A percentile compares a stretch with the other conserved stretches of the same genome.
Evolutionary conservation across 2,113 vertebrate genomes (phyloP).

Genomic region (Protobothrops flavoviridis): DNA sequence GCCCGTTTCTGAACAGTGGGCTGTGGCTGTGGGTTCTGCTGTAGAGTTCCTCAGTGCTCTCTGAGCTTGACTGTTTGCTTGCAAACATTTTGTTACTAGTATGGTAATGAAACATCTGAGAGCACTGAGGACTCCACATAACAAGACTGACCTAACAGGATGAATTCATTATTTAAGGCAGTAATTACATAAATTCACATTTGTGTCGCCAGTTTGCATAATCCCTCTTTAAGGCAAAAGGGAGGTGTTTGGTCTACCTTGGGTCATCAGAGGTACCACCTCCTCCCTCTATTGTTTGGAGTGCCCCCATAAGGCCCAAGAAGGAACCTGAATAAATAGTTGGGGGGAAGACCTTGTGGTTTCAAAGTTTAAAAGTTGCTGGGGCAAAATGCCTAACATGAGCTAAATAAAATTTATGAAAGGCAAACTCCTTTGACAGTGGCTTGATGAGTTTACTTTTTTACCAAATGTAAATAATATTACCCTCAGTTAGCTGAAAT

Average conservation of each 20-base stretch:
- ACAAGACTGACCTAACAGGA: background rate
- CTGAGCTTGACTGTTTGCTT: no score
- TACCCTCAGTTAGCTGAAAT: background rate
- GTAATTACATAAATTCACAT: background rate
- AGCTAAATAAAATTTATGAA: background rate
- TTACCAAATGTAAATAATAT: background rate
- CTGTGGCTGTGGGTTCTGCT: no score
- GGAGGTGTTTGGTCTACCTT: background rate
- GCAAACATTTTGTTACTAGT: no score
- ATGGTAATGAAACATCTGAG: no score
- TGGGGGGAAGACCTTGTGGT: background rate
- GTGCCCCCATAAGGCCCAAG: background rate
- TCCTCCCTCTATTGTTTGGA: background rate
- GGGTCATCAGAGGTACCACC: background rate
- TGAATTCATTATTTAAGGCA: background rate
- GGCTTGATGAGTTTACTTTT: background rate
- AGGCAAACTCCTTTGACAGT: background rate
- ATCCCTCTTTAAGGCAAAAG: background rate
- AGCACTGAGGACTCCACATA: no score
- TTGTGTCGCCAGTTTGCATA: background rate
- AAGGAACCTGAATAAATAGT: background rate
- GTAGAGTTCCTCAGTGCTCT: no score
- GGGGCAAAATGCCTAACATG: background rate
- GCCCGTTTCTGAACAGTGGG: no score
- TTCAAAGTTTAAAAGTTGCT: background rate